Percentiles rank a stretch among this genome's conserved stretches.
phyloP scores from a whole-genome alignment of 2,888 invertebrate genomes.

The Hipparchia sbordonii region DNA sequence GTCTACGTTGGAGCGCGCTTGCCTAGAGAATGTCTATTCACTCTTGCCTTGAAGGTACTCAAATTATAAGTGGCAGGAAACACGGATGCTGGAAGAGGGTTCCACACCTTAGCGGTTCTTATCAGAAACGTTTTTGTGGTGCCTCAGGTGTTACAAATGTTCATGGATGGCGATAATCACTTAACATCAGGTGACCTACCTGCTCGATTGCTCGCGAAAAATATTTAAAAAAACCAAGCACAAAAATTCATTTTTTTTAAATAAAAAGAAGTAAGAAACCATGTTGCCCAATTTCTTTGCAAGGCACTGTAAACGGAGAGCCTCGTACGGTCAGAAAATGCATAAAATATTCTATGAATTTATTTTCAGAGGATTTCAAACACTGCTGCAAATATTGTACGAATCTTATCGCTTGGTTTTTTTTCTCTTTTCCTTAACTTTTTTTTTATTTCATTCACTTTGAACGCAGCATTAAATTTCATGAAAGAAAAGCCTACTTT shows the following conservation, averaged over 20 bases:
- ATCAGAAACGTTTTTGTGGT: too few relatives aligned
- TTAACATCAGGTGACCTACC: too few relatives aligned
- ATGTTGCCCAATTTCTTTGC: slow-evolving; percentile 46
- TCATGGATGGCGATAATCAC: too few relatives aligned
- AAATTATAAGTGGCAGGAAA: too few relatives aligned
- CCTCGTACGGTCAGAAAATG: slow-evolving; percentile 80
- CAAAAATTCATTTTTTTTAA: neutral
- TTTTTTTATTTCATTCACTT: slow-evolving; percentile 24
- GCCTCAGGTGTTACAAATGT: too few relatives aligned
- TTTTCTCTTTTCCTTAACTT: slow-evolving; percentile 15
- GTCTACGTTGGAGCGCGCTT: too few relatives aligned
- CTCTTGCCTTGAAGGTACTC: too few relatives aligned
- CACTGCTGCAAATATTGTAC: slow-evolving; percentile 47
- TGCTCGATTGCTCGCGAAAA: too few relatives aligned
- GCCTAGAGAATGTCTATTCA: too few relatives aligned
- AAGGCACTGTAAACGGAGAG: slow-evolving; percentile 59
- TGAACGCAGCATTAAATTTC: slow-evolving; percentile 16
- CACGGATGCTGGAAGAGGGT: too few relatives aligned
- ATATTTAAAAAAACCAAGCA: too few relatives aligned
- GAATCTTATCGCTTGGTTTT: slow-evolving; percentile 43
- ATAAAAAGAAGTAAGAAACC: neutral
- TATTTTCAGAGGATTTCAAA: slow-evolving; percentile 73
- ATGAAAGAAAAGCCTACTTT: slow-evolving; percentile 17
- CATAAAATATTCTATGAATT: slow-evolving; percentile 81
- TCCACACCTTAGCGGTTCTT: too few relatives aligned